A percentile compares a stretch with the other conserved stretches of the same genome.
Evolutionary conservation across 2,888 invertebrate genomes (phyloP).

Genomic region (Palloptera scutellata): DNA sequence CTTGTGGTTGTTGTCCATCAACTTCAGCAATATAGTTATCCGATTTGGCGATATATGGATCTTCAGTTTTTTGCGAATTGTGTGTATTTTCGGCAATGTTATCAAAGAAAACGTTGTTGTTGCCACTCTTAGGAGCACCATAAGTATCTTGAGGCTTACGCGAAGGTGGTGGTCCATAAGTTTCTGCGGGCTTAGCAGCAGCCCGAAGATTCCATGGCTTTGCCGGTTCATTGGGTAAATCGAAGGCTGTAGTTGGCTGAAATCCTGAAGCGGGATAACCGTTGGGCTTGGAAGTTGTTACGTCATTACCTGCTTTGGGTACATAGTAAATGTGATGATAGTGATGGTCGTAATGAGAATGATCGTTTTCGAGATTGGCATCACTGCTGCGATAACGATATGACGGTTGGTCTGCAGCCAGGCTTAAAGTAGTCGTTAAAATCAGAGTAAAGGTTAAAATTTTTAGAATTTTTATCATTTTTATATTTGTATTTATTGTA

Average conservation of each 20-base stretch:
- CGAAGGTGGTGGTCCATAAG: constrained; percentile 25
- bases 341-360: too few relatives aligned
- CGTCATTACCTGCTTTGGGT: neutral
- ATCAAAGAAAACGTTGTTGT: neutral
- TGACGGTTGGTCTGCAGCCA: constrained; percentile 4
- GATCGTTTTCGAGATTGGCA: neutral
- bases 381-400: constrained; percentile 22
- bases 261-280: constrained; percentile 13
- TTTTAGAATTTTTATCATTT: neutral
- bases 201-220: neutral
- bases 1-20: neutral
- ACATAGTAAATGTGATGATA: constrained; percentile 10
- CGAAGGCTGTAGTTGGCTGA: constrained; percentile 15
- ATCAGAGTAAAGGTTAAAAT: neutral
- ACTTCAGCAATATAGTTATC: neutral
- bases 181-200: constrained; percentile 7
- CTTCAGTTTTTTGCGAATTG: neutral
- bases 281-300: neutral
- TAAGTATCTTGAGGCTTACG: constrained; percentile 12
- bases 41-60: neutral
- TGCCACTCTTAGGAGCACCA: constrained; percentile 13
- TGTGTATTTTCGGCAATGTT: neutral
- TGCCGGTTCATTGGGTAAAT: constrained; percentile 14
- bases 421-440: neutral
- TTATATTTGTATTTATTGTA: constrained; percentile 14